Evolutionary conservation across 1,140 invertebrate species (phyloP).

Genomic region (Heliconius hermathena): DNA sequence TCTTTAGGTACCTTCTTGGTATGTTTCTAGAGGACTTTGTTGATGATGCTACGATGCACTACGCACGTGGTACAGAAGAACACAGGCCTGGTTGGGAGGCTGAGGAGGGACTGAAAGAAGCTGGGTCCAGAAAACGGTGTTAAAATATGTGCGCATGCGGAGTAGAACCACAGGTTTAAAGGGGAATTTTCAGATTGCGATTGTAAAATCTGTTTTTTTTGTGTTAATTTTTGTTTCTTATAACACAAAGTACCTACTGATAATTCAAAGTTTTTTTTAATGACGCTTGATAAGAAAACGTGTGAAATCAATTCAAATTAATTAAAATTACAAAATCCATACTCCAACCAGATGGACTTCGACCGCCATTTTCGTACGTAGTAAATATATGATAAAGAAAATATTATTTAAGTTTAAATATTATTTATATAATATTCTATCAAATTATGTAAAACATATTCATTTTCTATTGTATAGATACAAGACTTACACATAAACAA

Average conservation of each 20-base stretch:
- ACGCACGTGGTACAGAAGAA: not conserved
- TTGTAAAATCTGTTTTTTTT: not conserved
- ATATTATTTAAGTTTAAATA: no score
- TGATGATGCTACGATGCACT: slow-evolving; percentile 20
- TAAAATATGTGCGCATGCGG: slow-evolving; percentile 56
- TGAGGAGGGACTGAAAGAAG: slow-evolving; percentile 51
- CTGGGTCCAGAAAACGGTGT: slow-evolving; percentile 50
- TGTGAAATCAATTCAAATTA: no score
- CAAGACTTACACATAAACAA: not conserved
- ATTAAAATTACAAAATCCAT: no score
- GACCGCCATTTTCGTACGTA: no score
- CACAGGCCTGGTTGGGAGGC: slow-evolving; percentile 31
- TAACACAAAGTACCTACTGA: no score
- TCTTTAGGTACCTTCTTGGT: slow-evolving; percentile 37
- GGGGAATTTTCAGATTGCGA: slow-evolving; percentile 29
- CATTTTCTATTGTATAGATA: not conserved
- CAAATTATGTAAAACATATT: no score
- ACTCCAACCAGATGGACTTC: no score
- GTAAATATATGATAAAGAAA: no score
- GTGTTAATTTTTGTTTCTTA: no score
- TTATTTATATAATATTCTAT: no score
- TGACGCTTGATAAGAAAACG: no score
- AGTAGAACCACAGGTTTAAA: slow-evolving; percentile 33
- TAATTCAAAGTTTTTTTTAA: no score
- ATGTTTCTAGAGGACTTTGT: slow-evolving; percentile 33